Conservation (phyloP, 2,888 invertebrate species). For the Limnephilus rhombicus region DNA sequence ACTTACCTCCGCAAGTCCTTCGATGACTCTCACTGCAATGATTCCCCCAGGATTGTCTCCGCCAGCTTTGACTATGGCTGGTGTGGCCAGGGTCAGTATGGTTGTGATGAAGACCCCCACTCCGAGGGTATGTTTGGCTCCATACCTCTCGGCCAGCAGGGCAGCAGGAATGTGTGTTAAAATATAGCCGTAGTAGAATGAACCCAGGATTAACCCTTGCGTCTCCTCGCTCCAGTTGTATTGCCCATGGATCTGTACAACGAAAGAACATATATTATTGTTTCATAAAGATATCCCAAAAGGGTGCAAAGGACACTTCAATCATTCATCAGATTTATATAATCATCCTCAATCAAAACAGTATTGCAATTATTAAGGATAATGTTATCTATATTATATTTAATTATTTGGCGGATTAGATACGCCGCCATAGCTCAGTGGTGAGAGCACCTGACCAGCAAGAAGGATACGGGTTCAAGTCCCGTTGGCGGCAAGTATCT, state of each 20-base stretch:
- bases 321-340: no score
- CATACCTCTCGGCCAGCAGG: constrained; percentile 87
- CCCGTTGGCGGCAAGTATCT: no score
- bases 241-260: constrained; percentile 65
- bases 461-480: no score
- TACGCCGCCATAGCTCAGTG: no score
- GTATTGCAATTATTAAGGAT: no score
- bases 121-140: constrained; percentile 90
- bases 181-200: constrained; percentile 92
- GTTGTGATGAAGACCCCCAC: constrained; percentile 88
- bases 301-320: no score
- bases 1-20: constrained; percentile 86
- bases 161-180: constrained; percentile 91
- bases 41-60: constrained; percentile 77
- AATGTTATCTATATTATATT: no score
- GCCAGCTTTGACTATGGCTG: constrained; percentile 80
- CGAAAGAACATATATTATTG: background rate
- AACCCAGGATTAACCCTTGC: constrained; percentile 86
- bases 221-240: constrained; percentile 84
- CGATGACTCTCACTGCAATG: constrained; percentile 80
- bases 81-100: constrained; percentile 87
- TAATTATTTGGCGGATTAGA: no score
- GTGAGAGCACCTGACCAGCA: no score
- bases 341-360: no score
- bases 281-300: no score